Percentiles rank a stretch among this genome's conserved stretches.
These are phyloP conservation scores for Gnathonemus echidnorhynchus DNA, from an alignment of 2,113 vertebrate species.

Conservation along the genomic window DNA sequence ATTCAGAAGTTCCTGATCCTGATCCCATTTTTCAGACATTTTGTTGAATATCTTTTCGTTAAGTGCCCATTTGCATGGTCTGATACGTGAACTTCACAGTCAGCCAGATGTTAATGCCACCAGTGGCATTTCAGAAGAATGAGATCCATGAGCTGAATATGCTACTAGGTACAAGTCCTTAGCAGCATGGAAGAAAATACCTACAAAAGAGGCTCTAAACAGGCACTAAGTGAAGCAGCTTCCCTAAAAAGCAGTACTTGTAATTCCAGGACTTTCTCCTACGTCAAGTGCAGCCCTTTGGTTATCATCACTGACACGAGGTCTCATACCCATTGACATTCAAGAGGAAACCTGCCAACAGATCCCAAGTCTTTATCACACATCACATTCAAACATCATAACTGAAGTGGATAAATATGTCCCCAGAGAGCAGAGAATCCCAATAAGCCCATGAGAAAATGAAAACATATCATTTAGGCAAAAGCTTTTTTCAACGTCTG, in stretches of 20 bases:
- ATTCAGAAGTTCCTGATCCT: neutral
- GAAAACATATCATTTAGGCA: neutral
- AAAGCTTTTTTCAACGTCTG: neutral
- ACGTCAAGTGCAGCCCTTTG: conserved; percentile 61
- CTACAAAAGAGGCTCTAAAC: conserved; percentile 26
- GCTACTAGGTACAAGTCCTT: conserved; percentile 43
- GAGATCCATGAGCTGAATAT: conserved; percentile 53
- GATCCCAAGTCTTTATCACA: neutral
- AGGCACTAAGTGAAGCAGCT: conserved; percentile 40
- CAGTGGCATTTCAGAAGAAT: conserved; percentile 19
- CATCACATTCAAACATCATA: neutral
- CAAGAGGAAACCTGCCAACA: neutral
- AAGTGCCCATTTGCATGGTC: neutral
- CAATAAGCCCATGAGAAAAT: neutral
- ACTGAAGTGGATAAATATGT: neutral
- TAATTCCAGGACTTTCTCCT: neutral
- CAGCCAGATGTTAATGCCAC: neutral
- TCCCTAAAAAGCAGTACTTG: neutral
- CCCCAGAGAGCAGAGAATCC: neutral
- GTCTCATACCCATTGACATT: conserved; percentile 65
- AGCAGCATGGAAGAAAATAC: conserved; percentile 51
- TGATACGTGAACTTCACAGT: neutral
- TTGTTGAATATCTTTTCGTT: neutral
- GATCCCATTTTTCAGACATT: neutral
- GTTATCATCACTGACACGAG: conserved; percentile 71